Conservation (phyloP, 2,888 invertebrate species). For the Synergus umbraculus region DNA sequence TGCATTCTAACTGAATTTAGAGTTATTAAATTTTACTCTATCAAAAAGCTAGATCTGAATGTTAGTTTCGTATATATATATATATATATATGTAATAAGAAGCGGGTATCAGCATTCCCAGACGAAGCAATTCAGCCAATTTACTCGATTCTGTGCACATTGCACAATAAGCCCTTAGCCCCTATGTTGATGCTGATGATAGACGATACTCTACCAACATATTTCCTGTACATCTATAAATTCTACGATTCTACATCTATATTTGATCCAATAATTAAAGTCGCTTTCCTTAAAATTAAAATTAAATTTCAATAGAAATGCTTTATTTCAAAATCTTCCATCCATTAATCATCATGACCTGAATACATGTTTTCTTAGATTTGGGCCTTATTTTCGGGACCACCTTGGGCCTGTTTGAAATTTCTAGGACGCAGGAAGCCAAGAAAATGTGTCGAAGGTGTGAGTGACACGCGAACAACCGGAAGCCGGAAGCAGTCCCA, state of each 20-base stretch:
- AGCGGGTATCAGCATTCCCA: slow-evolving; percentile 53
- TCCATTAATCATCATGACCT: too few relatives aligned
- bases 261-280: neutral
- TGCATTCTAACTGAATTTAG: neutral
- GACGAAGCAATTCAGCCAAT: slow-evolving; percentile 69
- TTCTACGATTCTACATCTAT: neutral
- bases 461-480: slow-evolving; percentile 52
- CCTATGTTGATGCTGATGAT: slow-evolving; percentile 31
- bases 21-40: neutral
- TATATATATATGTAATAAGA: neutral
- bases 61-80: neutral
- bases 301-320: too few relatives aligned
- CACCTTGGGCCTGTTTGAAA: neutral
- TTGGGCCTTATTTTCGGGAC: neutral
- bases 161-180: slow-evolving; percentile 54
- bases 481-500: slow-evolving; percentile 43
- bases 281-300: too few relatives aligned
- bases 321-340: neutral
- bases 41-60: neutral
- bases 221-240: neutral
- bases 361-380: neutral
- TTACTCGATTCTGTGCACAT: slow-evolving; percentile 64
- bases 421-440: neutral
- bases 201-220: neutral
- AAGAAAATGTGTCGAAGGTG: slow-evolving; percentile 36